These are phyloP conservation scores for Podotricha telesiphe DNA, from an alignment of 2,888 invertebrate genomes.

Conservation along the genomic window DNA sequence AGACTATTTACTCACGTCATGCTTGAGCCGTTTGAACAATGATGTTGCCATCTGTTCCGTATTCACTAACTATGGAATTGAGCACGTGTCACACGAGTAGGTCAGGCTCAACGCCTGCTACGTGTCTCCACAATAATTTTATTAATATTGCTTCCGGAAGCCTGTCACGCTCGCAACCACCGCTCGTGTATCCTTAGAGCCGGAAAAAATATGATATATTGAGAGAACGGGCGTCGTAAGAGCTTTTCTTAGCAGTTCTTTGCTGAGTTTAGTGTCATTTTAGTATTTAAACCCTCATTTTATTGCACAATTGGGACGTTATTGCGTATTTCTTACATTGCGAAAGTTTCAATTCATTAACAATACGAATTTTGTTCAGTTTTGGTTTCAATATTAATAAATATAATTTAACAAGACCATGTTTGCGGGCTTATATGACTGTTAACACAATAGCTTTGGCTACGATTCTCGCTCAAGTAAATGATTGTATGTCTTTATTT, in stretches of 20 bases:
- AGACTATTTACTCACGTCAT: conserved; percentile 42
- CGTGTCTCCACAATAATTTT: conserved; percentile 82
- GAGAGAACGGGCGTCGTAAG: conserved; percentile 77
- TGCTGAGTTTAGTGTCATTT: conserved; percentile 71
- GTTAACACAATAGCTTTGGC: background rate
- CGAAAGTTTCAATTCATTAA: background rate
- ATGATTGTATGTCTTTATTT: too few relatives aligned
- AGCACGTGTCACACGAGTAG: conserved; percentile 57
- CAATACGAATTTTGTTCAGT: background rate
- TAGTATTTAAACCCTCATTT: conserved; percentile 63
- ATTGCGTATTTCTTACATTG: background rate
- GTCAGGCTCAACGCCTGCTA: conserved; percentile 61
- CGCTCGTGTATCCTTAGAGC: conserved; percentile 75
- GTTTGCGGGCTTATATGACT: background rate
- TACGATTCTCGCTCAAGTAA: too few relatives aligned
- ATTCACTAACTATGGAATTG: conserved; percentile 43
- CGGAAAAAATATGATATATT: conserved; percentile 83
- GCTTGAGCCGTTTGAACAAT: conserved; percentile 45
- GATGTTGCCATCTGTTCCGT: conserved; percentile 49
- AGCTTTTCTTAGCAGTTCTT: conserved; percentile 71
- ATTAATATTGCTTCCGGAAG: conserved; percentile 81
- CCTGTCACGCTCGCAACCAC: conserved; percentile 79
- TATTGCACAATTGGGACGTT: conserved; percentile 50
- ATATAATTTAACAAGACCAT: background rate
- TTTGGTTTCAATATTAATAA: background rate